Evolutionary conservation across 1,140 invertebrate genomes (phyloP), one percentile per base, ranked within the genome.

Genomic region (Diuraphis noxia): DNA sequence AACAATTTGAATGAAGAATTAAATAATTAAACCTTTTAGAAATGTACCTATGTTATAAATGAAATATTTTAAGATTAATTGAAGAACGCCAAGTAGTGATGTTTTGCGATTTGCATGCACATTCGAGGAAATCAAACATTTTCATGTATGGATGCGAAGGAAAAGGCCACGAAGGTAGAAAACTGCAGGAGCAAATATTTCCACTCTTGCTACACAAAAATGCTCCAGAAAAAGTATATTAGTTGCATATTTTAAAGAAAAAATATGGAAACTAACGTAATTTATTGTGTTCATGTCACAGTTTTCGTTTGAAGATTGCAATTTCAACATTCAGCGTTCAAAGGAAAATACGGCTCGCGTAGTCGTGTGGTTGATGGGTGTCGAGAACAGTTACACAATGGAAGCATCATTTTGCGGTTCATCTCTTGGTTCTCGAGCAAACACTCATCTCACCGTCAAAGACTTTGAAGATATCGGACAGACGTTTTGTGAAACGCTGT

Each of bases 141-240:
- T 99, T 99, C 94, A 96, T 99, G 92, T 99, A 99, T 94, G 98
- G 98, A 92, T 99, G 98, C 95, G 98, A 99, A 94, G 98, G 97
- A 94, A 95, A 97, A 93, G 95, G 96, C 93, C 92, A 93, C 19
- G 95, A 96, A 72, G 96, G 97, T n/a, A 96, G 96, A 93, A 95
- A 95, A 93, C 94, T 98, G 36, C 96, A 97, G 56, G 98, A 98
- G 94, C 97, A 98, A 94, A 96, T 98, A 46, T 98, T 98, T 94
- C 98, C 98, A 5, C 94, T 98, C 79, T 98, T 99, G 97, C 94
- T 98, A 82, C 97, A 97, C 93, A 98, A 98, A 95, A 98, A 98
- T 94, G 96, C 97, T 88, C 96, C 97, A 34, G 97, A 98, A 94
- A 98, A 98, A 95, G 98, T 98, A 94, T 23, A 36, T 13, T 4